phyloP scores from a whole-genome alignment of 2,797 vertebrate genomes.

The Leptoclinus maculatus region DNA sequence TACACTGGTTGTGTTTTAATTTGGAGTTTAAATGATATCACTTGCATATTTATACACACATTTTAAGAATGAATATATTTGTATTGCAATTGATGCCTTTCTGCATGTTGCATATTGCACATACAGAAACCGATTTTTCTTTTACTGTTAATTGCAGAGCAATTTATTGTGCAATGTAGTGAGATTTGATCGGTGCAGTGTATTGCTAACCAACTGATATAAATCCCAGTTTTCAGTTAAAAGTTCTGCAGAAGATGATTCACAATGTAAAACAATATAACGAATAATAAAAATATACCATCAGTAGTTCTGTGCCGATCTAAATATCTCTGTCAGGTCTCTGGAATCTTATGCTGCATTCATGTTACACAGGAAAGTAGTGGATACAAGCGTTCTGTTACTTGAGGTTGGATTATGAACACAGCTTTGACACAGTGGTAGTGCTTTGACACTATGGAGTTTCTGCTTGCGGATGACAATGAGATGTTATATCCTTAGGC shows the following conservation, averaged over 20 bases:
- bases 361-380: not conserved
- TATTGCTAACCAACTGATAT: not conserved
- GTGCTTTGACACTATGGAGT: not conserved
- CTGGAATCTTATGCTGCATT: conserved; percentile 10
- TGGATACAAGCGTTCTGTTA: not conserved
- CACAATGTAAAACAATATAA: not conserved
- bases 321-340: not conserved
- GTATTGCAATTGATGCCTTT: not conserved
- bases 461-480: not conserved
- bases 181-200: conserved; percentile 1
- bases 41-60: not conserved
- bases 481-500: not conserved
- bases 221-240: not conserved
- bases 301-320: not conserved
- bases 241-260: not conserved
- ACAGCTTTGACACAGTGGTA: not conserved
- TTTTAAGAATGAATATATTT: not conserved
- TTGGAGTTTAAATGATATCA: not conserved
- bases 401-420: not conserved
- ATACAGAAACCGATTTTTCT: not conserved
- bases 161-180: not conserved
- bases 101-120: conserved; percentile 5
- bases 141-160: not conserved
- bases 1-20: not conserved
- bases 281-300: conserved; percentile 17